A percentile compares a stretch with the other conserved stretches of the same genome.
Evolutionary conservation across 2,888 invertebrate genomes (phyloP).

Genomic region (Machimus atricapillus): DNA sequence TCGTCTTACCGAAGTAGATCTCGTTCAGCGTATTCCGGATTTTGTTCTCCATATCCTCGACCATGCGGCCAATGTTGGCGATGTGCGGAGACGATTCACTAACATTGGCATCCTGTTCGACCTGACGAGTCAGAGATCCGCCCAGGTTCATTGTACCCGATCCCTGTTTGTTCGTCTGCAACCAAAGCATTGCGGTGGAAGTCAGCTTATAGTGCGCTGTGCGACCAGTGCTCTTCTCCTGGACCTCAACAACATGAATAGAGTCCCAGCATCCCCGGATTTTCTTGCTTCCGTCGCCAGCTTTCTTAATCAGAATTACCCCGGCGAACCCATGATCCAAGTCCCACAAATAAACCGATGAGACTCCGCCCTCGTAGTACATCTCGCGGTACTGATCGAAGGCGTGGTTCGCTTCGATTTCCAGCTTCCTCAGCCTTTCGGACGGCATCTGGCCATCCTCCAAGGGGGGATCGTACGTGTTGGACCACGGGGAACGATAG

Average conservation of each 20-base stretch:
- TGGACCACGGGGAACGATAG: constrained; percentile 98
- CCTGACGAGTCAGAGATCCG: constrained; percentile 96
- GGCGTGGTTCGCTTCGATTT: constrained; percentile 97
- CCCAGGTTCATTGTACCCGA: constrained; percentile 99
- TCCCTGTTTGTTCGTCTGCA: constrained; percentile 95
- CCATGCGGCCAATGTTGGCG: constrained; percentile 97
- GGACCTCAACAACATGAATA: constrained; percentile 98
- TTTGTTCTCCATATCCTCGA: constrained; percentile 99
- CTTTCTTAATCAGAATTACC: constrained; percentile 98
- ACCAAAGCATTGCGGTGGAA: constrained; percentile 99
- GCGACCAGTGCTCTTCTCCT: constrained; percentile 92
- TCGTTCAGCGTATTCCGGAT: constrained; percentile 97
- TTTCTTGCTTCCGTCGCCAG: constrained; percentile 97
- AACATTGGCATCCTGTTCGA: constrained; percentile 88
- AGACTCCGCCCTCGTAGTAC: constrained; percentile 99
- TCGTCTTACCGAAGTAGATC: constrained; percentile 99
- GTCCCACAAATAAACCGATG: constrained; percentile 99
- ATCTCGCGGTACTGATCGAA: constrained; percentile 99
- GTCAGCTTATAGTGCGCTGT: constrained; percentile 98
- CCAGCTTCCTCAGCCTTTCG: constrained; percentile 91
- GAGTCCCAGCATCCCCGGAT: constrained; percentile 99
- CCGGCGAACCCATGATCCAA: constrained; percentile 98
- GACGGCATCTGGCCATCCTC: constrained; percentile 99
- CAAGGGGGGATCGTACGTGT: constrained; percentile 95
- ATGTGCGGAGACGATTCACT: constrained; percentile 96